Evolutionary conservation across 2,113 vertebrate genomes (phyloP), one percentile per base, ranked within the genome.

Genomic region (Colistium nudipinnis): DNA sequence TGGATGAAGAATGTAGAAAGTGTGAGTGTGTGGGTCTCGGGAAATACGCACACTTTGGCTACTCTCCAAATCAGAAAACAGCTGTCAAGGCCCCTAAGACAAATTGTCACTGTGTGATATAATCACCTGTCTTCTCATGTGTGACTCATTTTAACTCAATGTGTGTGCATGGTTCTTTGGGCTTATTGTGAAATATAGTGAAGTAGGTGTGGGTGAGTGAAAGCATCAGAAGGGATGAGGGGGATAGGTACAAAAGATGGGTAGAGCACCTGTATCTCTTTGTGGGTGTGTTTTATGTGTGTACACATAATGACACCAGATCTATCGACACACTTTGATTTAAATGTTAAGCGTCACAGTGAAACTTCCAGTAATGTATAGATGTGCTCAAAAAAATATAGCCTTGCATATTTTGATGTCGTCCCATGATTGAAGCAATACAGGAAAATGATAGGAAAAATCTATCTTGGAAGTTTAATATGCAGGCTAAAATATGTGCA

Each of bases 221-320:
- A 25, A 33, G 31, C 31, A 17, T 63, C 25, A 27, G 11, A 22
- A 27, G 38, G 64, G 47, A 74, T 70, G 36, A 31, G 41, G 45
- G n/a, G 43, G 38, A 63, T 38, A 43, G n/a, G 27, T 7, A 61
- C 31, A 14, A 56, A 51, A 33, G 22, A 51, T 0, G 1, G 16
- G 25, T 24, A 43, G 60, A 28, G 16, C 1, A 1, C 22, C 39
- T 56, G 16, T 20, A 61, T 56, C 10, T 59, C 20, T 51, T 14
- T 24, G 60, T 43, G 43, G 67, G 49, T 45, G 33, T 71, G 24
- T 17, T 62, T 65, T 65, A 45, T 64, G 60, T 64, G 59, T 38
- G 19, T 2, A 25, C 56, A 62, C 68, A 39, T 30, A 2, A 16
- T 3, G 30, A 45, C 28, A 39, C 12, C 41, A 48, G 22, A 38